Percentiles rank a stretch among this genome's conserved stretches.
These are phyloP conservation scores for Tridacna crocea DNA, from an alignment of 2,888 invertebrate species.

Conservation along the genomic window DNA sequence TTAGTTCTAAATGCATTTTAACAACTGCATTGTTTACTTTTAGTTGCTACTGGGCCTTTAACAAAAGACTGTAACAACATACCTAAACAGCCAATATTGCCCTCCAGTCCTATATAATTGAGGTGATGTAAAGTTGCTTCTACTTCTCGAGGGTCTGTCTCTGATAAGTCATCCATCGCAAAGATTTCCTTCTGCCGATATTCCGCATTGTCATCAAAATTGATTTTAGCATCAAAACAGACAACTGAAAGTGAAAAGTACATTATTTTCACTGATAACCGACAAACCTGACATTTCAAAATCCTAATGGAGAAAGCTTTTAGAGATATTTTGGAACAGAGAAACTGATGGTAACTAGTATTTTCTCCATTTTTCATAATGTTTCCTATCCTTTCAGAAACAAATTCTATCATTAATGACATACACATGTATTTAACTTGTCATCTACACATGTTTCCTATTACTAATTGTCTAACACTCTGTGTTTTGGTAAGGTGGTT, in stretches of 20 bases:
- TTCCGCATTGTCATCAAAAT: slow-evolving; percentile 99
- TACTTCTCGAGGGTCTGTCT: slow-evolving; percentile 96
- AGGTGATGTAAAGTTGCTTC: slow-evolving; percentile 95
- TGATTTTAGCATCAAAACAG: slow-evolving; percentile 99
- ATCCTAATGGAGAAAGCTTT: background rate
- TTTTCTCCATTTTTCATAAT: no score
- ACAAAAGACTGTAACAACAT: slow-evolving; percentile 38
- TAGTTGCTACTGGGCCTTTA: no score
- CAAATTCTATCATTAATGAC: no score
- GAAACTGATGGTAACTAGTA: no score
- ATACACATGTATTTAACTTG: no score
- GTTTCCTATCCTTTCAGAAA: no score
- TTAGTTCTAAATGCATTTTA: no score
- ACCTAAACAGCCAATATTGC: slow-evolving; percentile 96
- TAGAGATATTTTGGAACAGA: no score
- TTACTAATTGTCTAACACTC: no score
- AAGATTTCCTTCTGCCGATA: slow-evolving; percentile 95
- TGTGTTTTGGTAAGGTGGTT: no score
- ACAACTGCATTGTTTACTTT: no score
- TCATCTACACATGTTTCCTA: no score
- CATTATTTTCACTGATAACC: background rate
- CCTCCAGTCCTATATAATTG: slow-evolving; percentile 98
- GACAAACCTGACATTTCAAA: background rate
- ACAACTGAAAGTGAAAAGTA: slow-evolving; percentile 88
- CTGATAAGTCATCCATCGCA: slow-evolving; percentile 93